Conservation (phyloP, 1,140 invertebrate genomes). For the Listronotus bonariensis region DNA sequence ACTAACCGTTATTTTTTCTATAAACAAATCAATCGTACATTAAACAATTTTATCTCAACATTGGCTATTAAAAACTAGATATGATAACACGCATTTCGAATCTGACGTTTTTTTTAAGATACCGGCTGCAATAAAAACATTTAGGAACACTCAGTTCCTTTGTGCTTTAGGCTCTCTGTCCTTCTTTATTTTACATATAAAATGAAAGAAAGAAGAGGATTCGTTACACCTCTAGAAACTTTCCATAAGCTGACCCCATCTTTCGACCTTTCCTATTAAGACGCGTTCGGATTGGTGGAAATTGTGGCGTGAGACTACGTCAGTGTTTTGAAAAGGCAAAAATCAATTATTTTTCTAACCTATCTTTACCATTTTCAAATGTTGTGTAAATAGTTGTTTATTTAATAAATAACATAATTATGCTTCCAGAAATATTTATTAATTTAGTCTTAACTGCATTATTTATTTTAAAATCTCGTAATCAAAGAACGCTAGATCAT, state of each 20-base stretch:
- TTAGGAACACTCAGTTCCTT: background rate
- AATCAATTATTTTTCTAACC: too few species aligned
- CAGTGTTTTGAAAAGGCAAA: background rate
- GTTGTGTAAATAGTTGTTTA: too few species aligned
- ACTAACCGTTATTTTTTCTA: background rate
- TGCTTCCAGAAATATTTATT: too few species aligned
- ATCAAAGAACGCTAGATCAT: too few species aligned
- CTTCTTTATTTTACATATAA: conserved; percentile 1
- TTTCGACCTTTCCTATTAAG: too few species aligned
- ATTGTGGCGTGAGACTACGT: conserved; percentile 18
- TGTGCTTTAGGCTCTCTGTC: background rate
- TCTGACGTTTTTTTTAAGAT: background rate
- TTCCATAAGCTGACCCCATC: too few species aligned
- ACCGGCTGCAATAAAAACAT: background rate
- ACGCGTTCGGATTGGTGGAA: conserved; percentile 12
- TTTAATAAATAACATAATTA: too few species aligned
- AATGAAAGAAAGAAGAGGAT: background rate
- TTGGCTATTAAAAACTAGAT: background rate
- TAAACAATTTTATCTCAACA: conserved; percentile 14
- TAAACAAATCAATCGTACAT: conserved; percentile 9
- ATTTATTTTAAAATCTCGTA: too few species aligned
- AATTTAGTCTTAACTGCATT: too few species aligned
- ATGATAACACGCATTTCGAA: conserved; percentile 5
- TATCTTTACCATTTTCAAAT: too few species aligned
- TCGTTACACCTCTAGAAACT: too few species aligned